Base-by-base conservation (phyloP, 2,888 invertebrate species). In the Oscheius myriophilus region DNA sequence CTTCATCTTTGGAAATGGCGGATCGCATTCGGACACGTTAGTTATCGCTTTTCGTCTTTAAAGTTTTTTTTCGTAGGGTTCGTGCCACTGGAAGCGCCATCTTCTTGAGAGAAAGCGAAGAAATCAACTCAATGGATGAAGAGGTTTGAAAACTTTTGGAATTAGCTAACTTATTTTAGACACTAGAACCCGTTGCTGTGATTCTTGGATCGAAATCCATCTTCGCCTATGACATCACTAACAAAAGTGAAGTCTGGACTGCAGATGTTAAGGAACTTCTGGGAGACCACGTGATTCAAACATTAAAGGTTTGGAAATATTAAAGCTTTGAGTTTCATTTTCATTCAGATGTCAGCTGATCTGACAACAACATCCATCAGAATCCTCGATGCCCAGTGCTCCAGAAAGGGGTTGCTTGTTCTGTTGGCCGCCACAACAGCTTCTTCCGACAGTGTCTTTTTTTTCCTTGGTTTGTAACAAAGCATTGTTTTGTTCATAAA, bases 41-140 rank as follows among this genome's bases (percentile, higher is more conserved):
- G 53, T 25, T n/a, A 21, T 9, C 2, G 6, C 2, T 4, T 18
- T 16, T 16, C 7, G 16, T 53, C 14, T 18, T 16, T 26, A 55
- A 25, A 18, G n/a, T n/a, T 55, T 25, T 46, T 3, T 46, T 16
- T 11, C 18, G 6, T n/a, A 55, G 55, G 26, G 21, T 26, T 41
- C 45, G 55, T 2, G 57, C 57, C 0, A 46, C 25, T 11, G 26
- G 33, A 11, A 66, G 66, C 33, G 16, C 57, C 6, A 6, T 66
- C n/a, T 66, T 46, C 43, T 57, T 33, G 49, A 66, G 58, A 57
- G 57, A 57, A 33, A 33, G 33, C n/a, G 58, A 57, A 18, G 66
- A 66, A 18, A 41, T 49, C 7, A 46, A 46, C 16, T 25, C 26
- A 16, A 25, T 49, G 12, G 51, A 66, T 23, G 55, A 43, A n/a